Conservation (phyloP, 2,888 invertebrate genomes). For the Xanthia icteritia region DNA sequence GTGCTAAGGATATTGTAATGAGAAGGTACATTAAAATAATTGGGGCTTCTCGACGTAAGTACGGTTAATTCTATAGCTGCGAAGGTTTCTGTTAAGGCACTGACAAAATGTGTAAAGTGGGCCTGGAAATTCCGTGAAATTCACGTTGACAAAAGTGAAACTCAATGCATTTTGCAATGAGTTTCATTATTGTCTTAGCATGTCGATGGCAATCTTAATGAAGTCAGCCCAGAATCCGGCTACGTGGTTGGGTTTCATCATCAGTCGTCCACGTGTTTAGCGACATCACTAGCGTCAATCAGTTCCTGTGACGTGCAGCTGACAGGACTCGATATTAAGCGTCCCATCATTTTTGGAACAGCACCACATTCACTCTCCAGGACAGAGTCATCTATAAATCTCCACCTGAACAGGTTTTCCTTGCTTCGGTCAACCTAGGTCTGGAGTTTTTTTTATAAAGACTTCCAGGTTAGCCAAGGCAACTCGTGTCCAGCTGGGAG, state of each 20-base stretch:
- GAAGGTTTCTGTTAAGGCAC: conserved; percentile 42
- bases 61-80: conserved; percentile 39
- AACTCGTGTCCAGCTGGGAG: too few relatives aligned
- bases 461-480: too few relatives aligned
- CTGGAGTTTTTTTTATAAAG: too few relatives aligned
- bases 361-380: too few relatives aligned
- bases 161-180: background rate
- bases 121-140: background rate
- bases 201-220: background rate
- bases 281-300: background rate
- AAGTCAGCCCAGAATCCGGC: background rate
- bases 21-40: conserved; percentile 64
- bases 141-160: background rate
- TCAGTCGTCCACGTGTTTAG: background rate
- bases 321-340: background rate
- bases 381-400: too few relatives aligned
- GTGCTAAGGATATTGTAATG: conserved; percentile 59
- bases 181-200: background rate
- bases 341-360: background rate
- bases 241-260: too few relatives aligned
- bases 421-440: too few relatives aligned
- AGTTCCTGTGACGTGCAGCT: background rate
- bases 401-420: too few relatives aligned
- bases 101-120: background rate
- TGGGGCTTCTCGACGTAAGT: conserved; percentile 51